phyloP scores from a whole-genome alignment of 2,888 invertebrate species.

The Andrena flavipes region DNA sequence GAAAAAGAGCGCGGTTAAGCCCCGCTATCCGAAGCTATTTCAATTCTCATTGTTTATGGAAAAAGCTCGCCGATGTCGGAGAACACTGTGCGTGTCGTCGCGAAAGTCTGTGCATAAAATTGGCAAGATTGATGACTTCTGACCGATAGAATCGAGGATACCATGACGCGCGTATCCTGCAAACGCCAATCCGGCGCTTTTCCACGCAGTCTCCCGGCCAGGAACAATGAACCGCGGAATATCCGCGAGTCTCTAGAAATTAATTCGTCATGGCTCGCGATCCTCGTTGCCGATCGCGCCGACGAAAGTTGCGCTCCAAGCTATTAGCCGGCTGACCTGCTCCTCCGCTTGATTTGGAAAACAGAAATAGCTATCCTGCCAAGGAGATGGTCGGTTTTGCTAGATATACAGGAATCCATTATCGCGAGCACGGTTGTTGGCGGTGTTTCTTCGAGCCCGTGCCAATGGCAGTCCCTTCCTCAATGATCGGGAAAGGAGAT shows the following conservation, averaged over 20 bases:
- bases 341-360: background rate
- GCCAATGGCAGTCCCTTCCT: conserved; percentile 16
- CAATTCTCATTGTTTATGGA: background rate
- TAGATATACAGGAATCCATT: background rate
- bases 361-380: background rate
- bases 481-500: conserved; percentile 52
- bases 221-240: conserved; percentile 5
- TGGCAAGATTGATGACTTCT: conserved; percentile 25
- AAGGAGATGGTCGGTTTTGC: background rate
- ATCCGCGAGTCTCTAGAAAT: background rate
- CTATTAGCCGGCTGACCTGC: no score
- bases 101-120: background rate
- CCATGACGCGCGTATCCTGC: background rate
- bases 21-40: background rate
- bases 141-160: background rate
- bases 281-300: background rate
- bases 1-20: background rate
- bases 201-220: conserved; percentile 1
- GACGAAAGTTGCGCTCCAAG: background rate
- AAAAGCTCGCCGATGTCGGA: background rate
- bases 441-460: conserved; percentile 10
- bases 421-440: background rate
- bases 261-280: background rate
- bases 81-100: background rate
- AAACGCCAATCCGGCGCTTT: conserved; percentile 26